phyloP scores from a whole-genome alignment of 2,797 vertebrate species.

The Poecile montanus region DNA sequence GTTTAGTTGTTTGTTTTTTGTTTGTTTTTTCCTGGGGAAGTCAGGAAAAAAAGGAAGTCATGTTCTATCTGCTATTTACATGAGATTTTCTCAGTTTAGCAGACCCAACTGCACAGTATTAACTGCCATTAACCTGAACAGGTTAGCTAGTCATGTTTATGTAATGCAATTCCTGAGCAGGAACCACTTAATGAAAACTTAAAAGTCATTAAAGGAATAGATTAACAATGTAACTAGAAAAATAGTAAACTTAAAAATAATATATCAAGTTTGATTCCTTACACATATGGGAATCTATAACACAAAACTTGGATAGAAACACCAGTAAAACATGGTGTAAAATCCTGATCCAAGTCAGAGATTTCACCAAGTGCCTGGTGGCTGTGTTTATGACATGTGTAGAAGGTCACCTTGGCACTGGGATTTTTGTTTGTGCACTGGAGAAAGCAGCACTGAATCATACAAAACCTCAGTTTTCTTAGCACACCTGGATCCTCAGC shows the following conservation, averaged over 20 bases:
- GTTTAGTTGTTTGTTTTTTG: neutral
- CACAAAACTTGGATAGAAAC: neutral
- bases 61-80: neutral
- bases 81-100: neutral
- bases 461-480: neutral
- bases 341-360: neutral
- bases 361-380: rapidly evolving
- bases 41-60: slow-evolving; percentile 8
- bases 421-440: neutral
- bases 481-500: neutral
- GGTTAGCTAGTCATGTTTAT: neutral
- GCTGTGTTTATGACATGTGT: neutral
- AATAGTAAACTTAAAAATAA: neutral
- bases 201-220: neutral
- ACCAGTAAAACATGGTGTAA: neutral
- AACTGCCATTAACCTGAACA: neutral
- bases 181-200: neutral
- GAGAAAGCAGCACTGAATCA: neutral
- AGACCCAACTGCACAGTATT: neutral
- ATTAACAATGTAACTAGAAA: neutral
- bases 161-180: neutral
- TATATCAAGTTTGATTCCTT: neutral
- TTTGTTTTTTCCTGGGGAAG: neutral
- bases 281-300: neutral
- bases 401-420: neutral